Evolutionary conservation across 2,113 vertebrate species (phyloP), one percentile per base, ranked within the genome.

Genomic region (Cavia porcellus): DNA sequence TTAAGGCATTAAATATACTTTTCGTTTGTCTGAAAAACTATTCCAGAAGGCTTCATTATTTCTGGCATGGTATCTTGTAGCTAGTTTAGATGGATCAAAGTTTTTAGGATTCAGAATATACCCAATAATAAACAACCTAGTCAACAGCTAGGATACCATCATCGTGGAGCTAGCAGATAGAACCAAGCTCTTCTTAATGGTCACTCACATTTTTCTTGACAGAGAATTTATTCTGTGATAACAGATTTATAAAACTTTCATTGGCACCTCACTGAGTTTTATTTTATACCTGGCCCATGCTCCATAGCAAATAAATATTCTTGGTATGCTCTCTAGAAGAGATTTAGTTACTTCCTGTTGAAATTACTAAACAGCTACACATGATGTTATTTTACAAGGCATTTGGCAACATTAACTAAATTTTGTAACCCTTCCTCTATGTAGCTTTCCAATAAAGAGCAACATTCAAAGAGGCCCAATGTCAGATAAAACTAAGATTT

Each of bases 351-450:
- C 2, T 87, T 93, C 89, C n/a, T 86, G 25, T 55, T 93, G 28
- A 38, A 93, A 66, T 45, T 90, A 92, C 89, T 93, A 86, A 89
- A 91, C 14, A 93, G 86, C 74, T 91, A 70, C 12, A 95, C 10
- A 35, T 93, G 64, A 86, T 42, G 68, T 96, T 97, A 93, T 86
- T 74, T 72, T 95, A 62, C 55, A 57, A 93, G 42, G 19, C n/a
- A 93, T 64, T 95, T 95, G 85, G 30, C 14, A 97, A 72, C 35
- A 93, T 93, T 96, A 94, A 96, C 79, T 89, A 95, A 95, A 88
- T 92, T 28, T 91, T 62, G 35, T 55, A 95, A 74, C 47, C 11
- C 13, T 1, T 80, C 52, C 47, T 79, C 35, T 61, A 79, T 45
- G 42, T 89, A 93, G 45, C 17, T 90, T 86, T 93, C 22, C 35